Conservation (phyloP, 2,888 invertebrate species). For the Coleophora deauratella region DNA sequence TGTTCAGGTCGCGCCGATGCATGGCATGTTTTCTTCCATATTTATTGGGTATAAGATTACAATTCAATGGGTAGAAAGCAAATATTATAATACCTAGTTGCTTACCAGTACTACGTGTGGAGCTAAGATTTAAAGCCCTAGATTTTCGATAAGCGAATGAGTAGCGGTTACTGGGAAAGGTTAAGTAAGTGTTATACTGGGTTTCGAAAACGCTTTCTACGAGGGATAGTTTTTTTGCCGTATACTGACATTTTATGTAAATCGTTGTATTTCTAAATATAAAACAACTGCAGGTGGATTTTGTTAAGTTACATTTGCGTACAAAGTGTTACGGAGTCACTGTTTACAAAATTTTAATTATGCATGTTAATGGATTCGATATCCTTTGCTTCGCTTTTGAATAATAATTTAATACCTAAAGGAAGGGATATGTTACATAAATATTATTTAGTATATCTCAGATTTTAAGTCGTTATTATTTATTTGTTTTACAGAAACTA, state of each 20-base stretch:
- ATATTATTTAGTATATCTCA: too few species aligned
- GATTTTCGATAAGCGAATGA: too few species aligned
- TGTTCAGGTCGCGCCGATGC: slow-evolving; percentile 33
- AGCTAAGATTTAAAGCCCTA: too few species aligned
- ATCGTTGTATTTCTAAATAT: too few species aligned
- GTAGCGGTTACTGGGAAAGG: too few species aligned
- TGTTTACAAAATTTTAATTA: slow-evolving; percentile 45
- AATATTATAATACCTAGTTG: background rate
- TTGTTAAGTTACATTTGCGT: slow-evolving; percentile 46
- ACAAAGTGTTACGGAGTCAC: slow-evolving; percentile 66
- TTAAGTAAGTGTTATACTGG: background rate
- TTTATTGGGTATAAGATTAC: background rate
- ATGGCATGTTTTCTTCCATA: slow-evolving; percentile 11
- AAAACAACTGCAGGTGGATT: slow-evolving; percentile 36
- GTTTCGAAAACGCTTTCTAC: background rate
- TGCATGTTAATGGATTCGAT: slow-evolving; percentile 54
- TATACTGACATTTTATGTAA: too few species aligned
- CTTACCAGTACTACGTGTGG: background rate
- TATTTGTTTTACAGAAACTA: too few species aligned
- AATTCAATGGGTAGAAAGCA: too few species aligned
- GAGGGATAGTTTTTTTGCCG: background rate
- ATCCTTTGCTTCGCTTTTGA: slow-evolving; percentile 47
- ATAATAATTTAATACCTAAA: slow-evolving; percentile 2
- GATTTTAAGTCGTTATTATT: too few species aligned
- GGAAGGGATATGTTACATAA: slow-evolving; percentile 7